Base-by-base conservation (phyloP, 2,113 vertebrate genomes). In the Eulemur rufifrons region DNA sequence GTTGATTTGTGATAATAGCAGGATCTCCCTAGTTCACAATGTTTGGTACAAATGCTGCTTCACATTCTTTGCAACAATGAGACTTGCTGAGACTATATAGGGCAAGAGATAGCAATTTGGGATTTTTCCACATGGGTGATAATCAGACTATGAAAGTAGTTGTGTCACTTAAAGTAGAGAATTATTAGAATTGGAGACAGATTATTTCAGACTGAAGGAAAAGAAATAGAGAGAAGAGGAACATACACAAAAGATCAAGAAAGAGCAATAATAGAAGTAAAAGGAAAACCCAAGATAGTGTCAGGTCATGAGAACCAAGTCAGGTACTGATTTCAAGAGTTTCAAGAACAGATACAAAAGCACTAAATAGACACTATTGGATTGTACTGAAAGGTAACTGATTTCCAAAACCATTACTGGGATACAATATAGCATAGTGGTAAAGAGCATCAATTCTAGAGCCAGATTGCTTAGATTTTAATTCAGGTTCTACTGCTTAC, bases 271-370 rank as follows among this genome's bases (percentile, higher is more conserved):
- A 93, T 27, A 91, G 34, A 50, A 81, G 66, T 15, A 71, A 78
- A 76, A 86, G n/a, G 34, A 84, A 68, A 76, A 89, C 8, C 9
- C 6, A 81, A 45, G 25, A 56, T 27, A 52, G 23, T 81, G 21
- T 80, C 47, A 32, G 15, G 25, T 91, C 37, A 89, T 14, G 52
- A 17, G 32, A 81, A 63, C 2, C 21, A 77, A 56, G 61, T 90
- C 34, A 95, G 47, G 78, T 94, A 78, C 8, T 73, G 6, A 94
- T 80, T 66, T 89, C 63, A 80, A 95, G 12, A 86, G 64, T 76
- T 86, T 93, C 32, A 78, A 73, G 64, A 92, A 89, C 34, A 77
- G 8, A 13, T 42, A 34, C 37, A 68, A 73, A 94, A 64, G 9
- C 27, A 54, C 21, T 82, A 86, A 63, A 63, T 64, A 71, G 42